Base-by-base conservation (phyloP, 2,797 vertebrate species). In the Natrix natrix region DNA sequence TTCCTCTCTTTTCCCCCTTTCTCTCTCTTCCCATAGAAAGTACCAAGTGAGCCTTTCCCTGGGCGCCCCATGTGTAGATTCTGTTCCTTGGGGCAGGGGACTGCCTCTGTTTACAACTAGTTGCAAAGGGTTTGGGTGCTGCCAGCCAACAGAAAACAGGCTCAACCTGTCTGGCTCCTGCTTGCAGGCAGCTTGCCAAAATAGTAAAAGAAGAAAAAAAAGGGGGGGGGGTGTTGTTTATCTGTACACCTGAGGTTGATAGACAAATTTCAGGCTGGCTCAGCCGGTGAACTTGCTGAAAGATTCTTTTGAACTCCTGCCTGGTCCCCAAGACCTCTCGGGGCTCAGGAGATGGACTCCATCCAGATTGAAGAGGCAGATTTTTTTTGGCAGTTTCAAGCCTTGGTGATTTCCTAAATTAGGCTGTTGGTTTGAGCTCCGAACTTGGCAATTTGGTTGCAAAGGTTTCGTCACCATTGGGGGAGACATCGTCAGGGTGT, bases 281-380 rank as follows among this genome's bases (percentile, higher is more conserved):
- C 43, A 13, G 5, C n/a, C 22, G 5, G 22, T 2, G 12, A 56
- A 14, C 60, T 10, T 60, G 61, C 24, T 20, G 32, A 60, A 32
- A 54, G 48, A 4, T 12, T 17, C 22, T 14, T 24, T 12, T 48
- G 13, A 17, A 14, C 8, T 95, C 94, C 94, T 95, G 95, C 94
- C 94, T 96, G 87, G 8, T n/a, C 6, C 43, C 37, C 3, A 52
- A 28, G 20, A 26, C 0, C 28, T 11, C 48, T 17, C 63, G 10
- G 37, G 14, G 11, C 20, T 54, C 60, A 74, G 20, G 3, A 1
- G 28, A 78, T 54, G 20, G 28, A 2, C 37, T 20, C 37, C 4
- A 11, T 28, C 43, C 48, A 54, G 52, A 63, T 32, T n/a, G 59
- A 13, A 16, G 22, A 8, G 13, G 7, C 32, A 48, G 59, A 7